Evolutionary conservation across 2,113 vertebrate species (phyloP).

Genomic region (Leucoraja erinaceus): DNA sequence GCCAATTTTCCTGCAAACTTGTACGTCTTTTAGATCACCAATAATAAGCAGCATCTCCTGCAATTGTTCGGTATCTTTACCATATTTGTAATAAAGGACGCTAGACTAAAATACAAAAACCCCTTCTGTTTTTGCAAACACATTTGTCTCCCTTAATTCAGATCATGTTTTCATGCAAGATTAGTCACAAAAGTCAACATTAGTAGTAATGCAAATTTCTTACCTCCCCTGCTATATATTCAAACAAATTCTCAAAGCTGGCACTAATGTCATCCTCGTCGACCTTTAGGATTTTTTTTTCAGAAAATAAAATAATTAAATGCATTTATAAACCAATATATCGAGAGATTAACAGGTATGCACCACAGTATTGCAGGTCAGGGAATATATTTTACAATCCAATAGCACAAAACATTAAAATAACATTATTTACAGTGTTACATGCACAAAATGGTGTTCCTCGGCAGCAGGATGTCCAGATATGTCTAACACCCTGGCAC

Average conservation of each 20-base stretch:
- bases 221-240: constrained; percentile 62
- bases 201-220: constrained; percentile 42
- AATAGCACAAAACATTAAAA: neutral
- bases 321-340: neutral
- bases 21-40: neutral
- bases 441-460: neutral
- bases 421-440: neutral
- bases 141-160: too few relatives aligned
- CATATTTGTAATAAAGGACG: neutral
- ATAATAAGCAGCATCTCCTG: neutral
- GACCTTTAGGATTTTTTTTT: constrained; percentile 43
- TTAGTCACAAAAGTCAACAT: neutral
- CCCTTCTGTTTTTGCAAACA: too few relatives aligned
- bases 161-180: neutral
- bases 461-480: neutral
- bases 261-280: constrained; percentile 59
- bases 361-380: neutral
- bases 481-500: neutral
- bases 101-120: neutral
- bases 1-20: too few relatives aligned
- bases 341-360: neutral
- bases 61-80: neutral
- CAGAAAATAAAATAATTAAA: constrained; percentile 38
- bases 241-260: constrained; percentile 59
- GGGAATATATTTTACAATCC: neutral